These are phyloP conservation scores for Eulithis testata DNA, from an alignment of 2,888 invertebrate genomes.

Conservation along the genomic window DNA sequence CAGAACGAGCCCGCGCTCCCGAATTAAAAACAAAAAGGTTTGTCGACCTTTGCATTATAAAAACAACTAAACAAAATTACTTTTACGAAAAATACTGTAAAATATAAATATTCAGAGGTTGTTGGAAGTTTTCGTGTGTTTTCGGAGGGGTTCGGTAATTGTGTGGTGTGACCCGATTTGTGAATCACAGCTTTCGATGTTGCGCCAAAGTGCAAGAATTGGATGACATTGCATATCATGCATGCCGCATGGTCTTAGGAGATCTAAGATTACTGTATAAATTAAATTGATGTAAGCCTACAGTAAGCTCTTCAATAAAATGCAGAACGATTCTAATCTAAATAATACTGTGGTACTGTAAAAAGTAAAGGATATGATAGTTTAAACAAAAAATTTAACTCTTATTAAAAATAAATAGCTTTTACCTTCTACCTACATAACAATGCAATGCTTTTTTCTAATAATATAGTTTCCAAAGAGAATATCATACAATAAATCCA, in stretches of 20 bases:
- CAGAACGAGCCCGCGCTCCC: conserved; percentile 24
- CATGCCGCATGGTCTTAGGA: not conserved
- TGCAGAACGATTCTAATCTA: too few relatives aligned
- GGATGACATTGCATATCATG: conserved; percentile 18
- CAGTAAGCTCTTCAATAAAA: not conserved
- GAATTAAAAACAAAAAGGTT: conserved; percentile 18
- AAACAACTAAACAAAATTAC: not conserved
- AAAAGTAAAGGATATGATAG: too few relatives aligned
- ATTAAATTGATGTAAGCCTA: too few relatives aligned
- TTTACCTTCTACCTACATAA: too few relatives aligned
- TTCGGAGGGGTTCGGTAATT: not conserved
- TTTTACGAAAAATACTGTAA: too few relatives aligned
- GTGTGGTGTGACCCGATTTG: not conserved
- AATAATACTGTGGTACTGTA: too few relatives aligned
- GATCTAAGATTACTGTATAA: not conserved
- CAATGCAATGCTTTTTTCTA: too few relatives aligned
- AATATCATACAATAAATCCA: too few relatives aligned
- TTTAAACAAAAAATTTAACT: too few relatives aligned
- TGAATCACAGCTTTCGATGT: conserved; percentile 17
- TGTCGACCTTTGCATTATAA: conserved; percentile 22
- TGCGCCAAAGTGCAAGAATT: conserved; percentile 19
- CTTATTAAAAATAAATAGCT: too few relatives aligned
- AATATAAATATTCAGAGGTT: too few relatives aligned
- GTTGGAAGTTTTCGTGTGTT: not conserved
- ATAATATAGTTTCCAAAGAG: too few relatives aligned